These are phyloP conservation scores for Enhydra lutris DNA, from an alignment of 2,113 vertebrate species.

Conservation along the genomic window DNA sequence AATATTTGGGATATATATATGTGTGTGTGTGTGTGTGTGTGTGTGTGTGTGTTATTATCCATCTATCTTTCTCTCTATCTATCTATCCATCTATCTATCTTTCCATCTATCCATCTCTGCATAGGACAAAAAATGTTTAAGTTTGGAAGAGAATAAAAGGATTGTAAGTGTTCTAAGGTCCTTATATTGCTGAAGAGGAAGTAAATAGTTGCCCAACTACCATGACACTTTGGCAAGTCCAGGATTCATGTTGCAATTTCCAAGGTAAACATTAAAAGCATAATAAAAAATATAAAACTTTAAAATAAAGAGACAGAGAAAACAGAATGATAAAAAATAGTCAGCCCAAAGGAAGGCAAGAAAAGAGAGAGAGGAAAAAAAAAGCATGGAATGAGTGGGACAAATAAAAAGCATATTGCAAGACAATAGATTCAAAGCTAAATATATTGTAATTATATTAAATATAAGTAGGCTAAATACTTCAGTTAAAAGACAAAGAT, in stretches of 20 bases:
- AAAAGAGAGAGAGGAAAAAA: neutral
- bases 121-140: neutral
- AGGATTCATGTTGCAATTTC: neutral
- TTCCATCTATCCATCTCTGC: neutral
- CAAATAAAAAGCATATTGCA: neutral
- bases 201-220: neutral
- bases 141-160: neutral
- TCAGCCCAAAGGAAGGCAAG: neutral
- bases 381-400: neutral
- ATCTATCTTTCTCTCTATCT: neutral
- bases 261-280: neutral
- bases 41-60: too few species aligned
- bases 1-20: neutral
- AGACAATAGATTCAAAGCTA: neutral
- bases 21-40: too few species aligned
- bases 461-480: neutral
- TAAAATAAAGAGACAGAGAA: neutral
- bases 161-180: neutral
- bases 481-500: neutral
- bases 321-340: neutral
- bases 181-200: neutral
- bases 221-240: neutral
- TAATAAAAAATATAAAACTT: neutral
- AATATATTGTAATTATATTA: neutral
- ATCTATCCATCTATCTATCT: neutral